A percentile compares a stretch with the other conserved stretches of the same genome.
These are phyloP conservation scores for Poeciliopsis presidionis DNA, from an alignment of 2,797 vertebrate genomes.

Conservation along the genomic window DNA sequence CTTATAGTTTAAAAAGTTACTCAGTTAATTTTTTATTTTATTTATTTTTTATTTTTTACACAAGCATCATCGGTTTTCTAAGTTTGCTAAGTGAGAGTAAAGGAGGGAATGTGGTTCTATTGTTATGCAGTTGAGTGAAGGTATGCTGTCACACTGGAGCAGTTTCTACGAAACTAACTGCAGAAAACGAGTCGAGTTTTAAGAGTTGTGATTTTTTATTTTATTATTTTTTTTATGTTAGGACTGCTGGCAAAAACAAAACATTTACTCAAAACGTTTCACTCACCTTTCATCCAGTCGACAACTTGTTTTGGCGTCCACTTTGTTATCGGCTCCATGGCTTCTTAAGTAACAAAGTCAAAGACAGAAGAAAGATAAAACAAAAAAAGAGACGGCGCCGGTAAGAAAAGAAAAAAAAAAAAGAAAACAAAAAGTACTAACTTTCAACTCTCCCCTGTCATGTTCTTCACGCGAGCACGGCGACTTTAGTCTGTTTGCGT, in stretches of 20 bases:
- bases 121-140: slow-evolving; percentile 51
- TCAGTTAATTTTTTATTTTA: too few species aligned
- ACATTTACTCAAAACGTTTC: not conserved
- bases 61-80: not conserved
- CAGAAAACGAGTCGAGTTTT: slow-evolving; percentile 28
- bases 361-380: not conserved
- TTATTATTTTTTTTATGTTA: rapidly evolving
- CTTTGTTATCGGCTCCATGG: slow-evolving; percentile 85
- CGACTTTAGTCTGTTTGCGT: slow-evolving; percentile 22
- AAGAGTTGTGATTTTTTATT: too few species aligned
- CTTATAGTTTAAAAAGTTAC: not conserved
- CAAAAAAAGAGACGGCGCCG: not conserved
- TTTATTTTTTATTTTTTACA: too few species aligned
- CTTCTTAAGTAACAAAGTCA: slow-evolving; percentile 24
- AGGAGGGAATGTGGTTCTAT: slow-evolving; percentile 28
- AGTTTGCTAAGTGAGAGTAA: slow-evolving; percentile 21
- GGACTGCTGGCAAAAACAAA: not conserved
- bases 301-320: slow-evolving; percentile 85
- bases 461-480: slow-evolving; percentile 44
- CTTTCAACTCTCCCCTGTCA: slow-evolving; percentile 28
- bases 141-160: slow-evolving; percentile 62
- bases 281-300: slow-evolving; percentile 85
- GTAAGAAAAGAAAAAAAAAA: not conserved
- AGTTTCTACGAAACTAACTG: slow-evolving; percentile 78
- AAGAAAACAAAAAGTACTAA: not conserved